Evolutionary conservation across 2,113 vertebrate species (phyloP), one percentile per base, ranked within the genome.

Genomic region (Macrotis lagotis): DNA sequence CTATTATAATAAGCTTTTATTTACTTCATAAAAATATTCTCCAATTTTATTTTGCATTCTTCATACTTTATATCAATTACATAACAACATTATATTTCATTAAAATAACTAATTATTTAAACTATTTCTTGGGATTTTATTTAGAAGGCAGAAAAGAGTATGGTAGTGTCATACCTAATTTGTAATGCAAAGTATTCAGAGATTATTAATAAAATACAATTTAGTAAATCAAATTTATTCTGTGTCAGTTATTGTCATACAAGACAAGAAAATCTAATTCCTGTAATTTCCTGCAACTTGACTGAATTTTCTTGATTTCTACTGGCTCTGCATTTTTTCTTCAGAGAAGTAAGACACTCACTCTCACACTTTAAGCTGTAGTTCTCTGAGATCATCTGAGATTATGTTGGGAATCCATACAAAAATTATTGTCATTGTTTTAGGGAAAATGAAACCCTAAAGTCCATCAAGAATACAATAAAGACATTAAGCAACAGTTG

Each of bases 401-500:
- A 59, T 2, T 90, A 92, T 55, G 74, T 83, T 91, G 37, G 90
- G 53, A 90, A 59, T 49, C 96, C 93, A 51, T 48, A 95, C 44
- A 92, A 96, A 88, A 93, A 93, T 59, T 1, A 92, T 25, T 95
- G 37, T 51, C 95, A 8, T 90, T 91, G 47, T 91, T 48, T 96
- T 92, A 93, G n/a, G 47, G 47, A 93, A 50, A 48, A 55, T 28
- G 10, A 59, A 59, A 59, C 53, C 53, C 53, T 28, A 59, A 59
- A 26, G 26, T 2, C 9, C 28, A 28, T 2, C 26, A 59, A 59
- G 25, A 28, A 11, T 55, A 9, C 93, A 53, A 95, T 28, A 93
- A 90, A 55, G 91, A 97, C 96, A 94, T 88, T 91, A 96, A 96
- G 44, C 10, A 94, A 94, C n/a, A 93, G 95, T 37, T 7, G 44